Evolutionary conservation across 2,888 invertebrate species (phyloP), one percentile per base, ranked within the genome.

Genomic region (Eupithecia pulchellata): DNA sequence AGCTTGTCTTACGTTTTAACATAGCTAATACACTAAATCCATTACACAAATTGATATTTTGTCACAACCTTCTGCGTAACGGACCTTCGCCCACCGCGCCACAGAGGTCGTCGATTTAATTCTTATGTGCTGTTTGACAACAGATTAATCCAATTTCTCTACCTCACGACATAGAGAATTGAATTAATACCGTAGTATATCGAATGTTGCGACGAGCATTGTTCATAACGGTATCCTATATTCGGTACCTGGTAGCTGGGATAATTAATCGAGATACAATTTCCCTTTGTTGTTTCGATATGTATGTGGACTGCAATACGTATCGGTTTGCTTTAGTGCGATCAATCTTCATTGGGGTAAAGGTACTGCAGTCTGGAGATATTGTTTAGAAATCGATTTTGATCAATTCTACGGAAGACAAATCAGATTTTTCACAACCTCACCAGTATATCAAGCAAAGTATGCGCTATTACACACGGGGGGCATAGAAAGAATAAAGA

Each of bases 111-210:
- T n/a, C n/a, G n/a, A n/a, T n/a, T 80, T 84, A 84, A 86, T 86
- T 85, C 81, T 74, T 14, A 32, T 61, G 34, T 52, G 55, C 74
- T 77, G 86, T 87, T 86, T 20, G 91, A 92, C 92, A 91, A 91
- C 90, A 91, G 20, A 47, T 92, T 92, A 92, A 93, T 93, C 90
- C 92, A 91, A 93, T 92, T 86, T 85, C 89, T 86, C 88, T 79
- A 78, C 80, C 81, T 76, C 72, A 74, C 85, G 42, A 20, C n/a
- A 82, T 77, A 62, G 79, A 74, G 77, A 71, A 67, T 68, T 71
- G 77, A 74, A 82, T 85, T 86, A 87, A 85, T 77, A 70, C n/a
- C n/a, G 78, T 29, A 71, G 36, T 66, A 39, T 39, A 47, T 47
- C 20, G 82, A 83, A 77, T 81, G 82, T 81, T 68, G 75, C 74